phyloP scores from a whole-genome alignment of 2,888 invertebrate genomes.

The Pachliopta kotzebuea region DNA sequence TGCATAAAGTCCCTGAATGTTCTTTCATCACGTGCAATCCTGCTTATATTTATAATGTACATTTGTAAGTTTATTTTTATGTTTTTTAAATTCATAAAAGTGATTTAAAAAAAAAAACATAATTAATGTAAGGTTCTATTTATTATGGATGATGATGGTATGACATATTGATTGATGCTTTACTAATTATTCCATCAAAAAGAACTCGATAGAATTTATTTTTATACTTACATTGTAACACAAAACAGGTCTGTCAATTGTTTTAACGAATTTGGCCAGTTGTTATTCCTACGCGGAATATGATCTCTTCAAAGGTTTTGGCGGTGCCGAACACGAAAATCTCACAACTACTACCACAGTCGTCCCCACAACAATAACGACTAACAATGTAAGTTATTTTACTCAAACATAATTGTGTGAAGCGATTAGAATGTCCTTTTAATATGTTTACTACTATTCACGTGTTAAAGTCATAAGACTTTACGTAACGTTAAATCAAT shows the following conservation, averaged over 20 bases:
- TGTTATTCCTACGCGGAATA: slow-evolving; percentile 43
- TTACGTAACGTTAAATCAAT: no score
- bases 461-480: no score
- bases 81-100: no score
- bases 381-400: slow-evolving; percentile 11
- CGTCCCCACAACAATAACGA: slow-evolving; percentile 18
- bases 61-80: slow-evolving; percentile 17
- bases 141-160: no score
- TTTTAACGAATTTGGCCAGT: slow-evolving; percentile 25
- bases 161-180: no score
- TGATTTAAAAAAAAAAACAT: no score
- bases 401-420: no score
- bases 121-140: no score
- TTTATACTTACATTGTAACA: neutral
- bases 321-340: slow-evolving; percentile 8
- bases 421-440: no score
- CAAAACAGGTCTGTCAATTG: slow-evolving; percentile 22
- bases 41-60: slow-evolving; percentile 20
- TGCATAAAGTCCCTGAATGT: slow-evolving; percentile 21
- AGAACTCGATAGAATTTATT: no score
- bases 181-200: neutral
- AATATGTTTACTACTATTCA: no score
- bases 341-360: neutral
- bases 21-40: slow-evolving; percentile 10
- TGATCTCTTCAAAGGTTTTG: slow-evolving; percentile 48